Base-by-base conservation (phyloP, 2,113 vertebrate species). In the Erythrocebus patas region DNA sequence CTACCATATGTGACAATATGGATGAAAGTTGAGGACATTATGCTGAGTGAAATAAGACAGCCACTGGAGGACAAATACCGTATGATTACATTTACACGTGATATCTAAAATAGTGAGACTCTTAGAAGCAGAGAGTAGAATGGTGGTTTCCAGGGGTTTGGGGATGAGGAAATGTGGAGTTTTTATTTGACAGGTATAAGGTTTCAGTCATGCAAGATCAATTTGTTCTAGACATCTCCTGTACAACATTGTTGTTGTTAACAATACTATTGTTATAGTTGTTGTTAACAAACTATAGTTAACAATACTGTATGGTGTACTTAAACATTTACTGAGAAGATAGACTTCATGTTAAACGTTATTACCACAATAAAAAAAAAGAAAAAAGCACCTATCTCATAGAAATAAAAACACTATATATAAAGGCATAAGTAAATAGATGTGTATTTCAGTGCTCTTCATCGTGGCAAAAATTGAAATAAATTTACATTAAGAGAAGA, bases 381-480 rank as follows among this genome's bases (percentile, higher is more conserved):
- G 61, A 93, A 85, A 22, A 30, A 84, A 92, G n/a, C 76, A 80
- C 70, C 8, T 80, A 45, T 25, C 6, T n/a, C 43, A 78, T 73
- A 32, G 43, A 55, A 89, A 88, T 88, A 66, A 87, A 91, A 89
- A 25, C 7, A 52, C 25, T 79, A 27, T 43, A 22, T 91, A 3
- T 76, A 68, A 96, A 93, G 61, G 40, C 7, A 45, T 50, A 93
- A 86, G 22, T 92, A 66, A 95, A 73, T 81, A 1, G 16, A 35
- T 90, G n/a, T 93, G 78, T 79, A 61, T 92, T 92, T 96, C 14
- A 85, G 4, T 80, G 30, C 66, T 95, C 5, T 81, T 92, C 95
- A 30, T 88, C 94, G 7, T 90, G 52, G 73, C n/a, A 50, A 66
- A 80, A 94, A 91, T 32, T 23, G 30, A 14, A 94, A 22, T 59